Conservation (phyloP, 1,140 invertebrate species). For the Xylocopa sonorina region DNA sequence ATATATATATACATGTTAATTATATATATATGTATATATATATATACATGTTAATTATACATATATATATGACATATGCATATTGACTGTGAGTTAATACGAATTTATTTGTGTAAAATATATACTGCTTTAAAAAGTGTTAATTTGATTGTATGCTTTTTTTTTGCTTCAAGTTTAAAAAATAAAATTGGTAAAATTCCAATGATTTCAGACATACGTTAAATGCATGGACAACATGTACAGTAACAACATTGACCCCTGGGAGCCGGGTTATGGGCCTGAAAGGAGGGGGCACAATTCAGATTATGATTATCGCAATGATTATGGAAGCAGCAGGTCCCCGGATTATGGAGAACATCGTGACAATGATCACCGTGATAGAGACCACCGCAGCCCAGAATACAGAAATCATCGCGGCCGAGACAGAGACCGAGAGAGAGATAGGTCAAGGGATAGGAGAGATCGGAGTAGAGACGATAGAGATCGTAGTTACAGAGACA, state of each 20-base stretch:
- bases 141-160: slow-evolving; percentile 24
- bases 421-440: slow-evolving; percentile 76
- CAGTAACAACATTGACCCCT: slow-evolving; percentile 77
- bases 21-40: too few relatives aligned
- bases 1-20: too few relatives aligned
- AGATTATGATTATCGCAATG: slow-evolving; percentile 74
- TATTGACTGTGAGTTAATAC: too few relatives aligned
- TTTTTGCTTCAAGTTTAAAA: slow-evolving; percentile 13
- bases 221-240: slow-evolving; percentile 69
- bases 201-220: slow-evolving; percentile 42
- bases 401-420: slow-evolving; percentile 76
- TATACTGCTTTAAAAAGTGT: not conserved
- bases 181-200: too few relatives aligned
- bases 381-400: slow-evolving; percentile 76
- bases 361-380: slow-evolving; percentile 74
- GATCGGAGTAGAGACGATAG: slow-evolving; percentile 78
- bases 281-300: slow-evolving; percentile 71
- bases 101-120: not conserved
- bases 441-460: slow-evolving; percentile 75
- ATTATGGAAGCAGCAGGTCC: slow-evolving; percentile 75
- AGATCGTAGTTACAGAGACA: slow-evolving; percentile 76
- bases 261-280: slow-evolving; percentile 79
- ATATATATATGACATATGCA: too few relatives aligned
- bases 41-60: too few relatives aligned
- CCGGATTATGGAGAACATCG: slow-evolving; percentile 77